Base-by-base conservation (phyloP, 2,888 invertebrate species). In the Lysandra bellargus region DNA sequence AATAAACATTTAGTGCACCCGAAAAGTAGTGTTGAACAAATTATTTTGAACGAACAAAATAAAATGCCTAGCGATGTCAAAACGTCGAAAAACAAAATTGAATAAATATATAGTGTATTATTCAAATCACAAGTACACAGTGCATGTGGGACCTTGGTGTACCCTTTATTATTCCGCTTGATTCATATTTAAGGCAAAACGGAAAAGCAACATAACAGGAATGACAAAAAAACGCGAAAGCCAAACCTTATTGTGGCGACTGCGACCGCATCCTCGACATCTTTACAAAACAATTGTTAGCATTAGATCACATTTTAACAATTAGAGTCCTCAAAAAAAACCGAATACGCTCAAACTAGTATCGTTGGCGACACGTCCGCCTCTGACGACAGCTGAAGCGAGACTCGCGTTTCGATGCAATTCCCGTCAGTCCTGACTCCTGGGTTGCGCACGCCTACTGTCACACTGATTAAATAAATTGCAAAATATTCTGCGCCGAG, bases 171-270 rank as follows among this genome's bases (percentile, higher is more conserved):
- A 44, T 44, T 75, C 75, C 53, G 49, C 75, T 75, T 53, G 49
- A 75, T 30, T 75, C 75, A 44, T 30, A 53, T 75, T 44, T 14
- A 7, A 30, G 75, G 53, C 75, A 14, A 53, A 49, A 49, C 30
- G 30, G 23, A 49, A 75, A 49, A 75, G 75, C 75, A 75, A 75
- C 75, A 75, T 44, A 74, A 44, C 75, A 75, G 53, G 23, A 75
- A 49, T 49, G 1, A 74, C n/a, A 74, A 23, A 30, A 49, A 75
- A n/a, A 49, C 49, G 75, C 75, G 75, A 23, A 75, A 75, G 75
- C 75, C 75, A 75, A 75, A 75, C 75, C 75, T 75, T 75, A 75
- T 75, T 75, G 75, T 75, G 75, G 53, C 49, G 44, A 49, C 53
- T 5, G 49, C 75, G n/a, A n/a, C 75, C 30, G 75, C 75, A 75